Evolutionary conservation across 1,140 invertebrate species (phyloP).

Genomic region (silkworm (Bombyx mori)): ASM3026992v2 NC_085126.1:4813501-4814000

Average conservation of each 20-base stretch:
- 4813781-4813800: not conserved
- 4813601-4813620: constrained; percentile 29
- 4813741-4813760: no score
- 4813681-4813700: no score
- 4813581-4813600: constrained; percentile 48
- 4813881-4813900: constrained; percentile 18
- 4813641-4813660: constrained; percentile 39
- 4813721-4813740: no score
- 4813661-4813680: no score
- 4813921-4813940: not conserved
- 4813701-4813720: no score
- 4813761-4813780: not conserved
- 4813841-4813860: constrained; percentile 34
- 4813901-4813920: constrained; percentile 17
- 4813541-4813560: constrained; percentile 31
- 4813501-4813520: constrained; percentile 16
- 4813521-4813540: constrained; percentile 33
- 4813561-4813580: constrained; percentile 41
- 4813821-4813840: constrained; percentile 33
- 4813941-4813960: no score
- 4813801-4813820: constrained; percentile 25
- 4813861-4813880: constrained; percentile 9
- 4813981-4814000: no score
- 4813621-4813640: constrained; percentile 38
- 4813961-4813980: no score